Evolutionary conservation across 2,797 vertebrate species (phyloP).

Genomic region (Cacajao melanocephalus): DNA sequence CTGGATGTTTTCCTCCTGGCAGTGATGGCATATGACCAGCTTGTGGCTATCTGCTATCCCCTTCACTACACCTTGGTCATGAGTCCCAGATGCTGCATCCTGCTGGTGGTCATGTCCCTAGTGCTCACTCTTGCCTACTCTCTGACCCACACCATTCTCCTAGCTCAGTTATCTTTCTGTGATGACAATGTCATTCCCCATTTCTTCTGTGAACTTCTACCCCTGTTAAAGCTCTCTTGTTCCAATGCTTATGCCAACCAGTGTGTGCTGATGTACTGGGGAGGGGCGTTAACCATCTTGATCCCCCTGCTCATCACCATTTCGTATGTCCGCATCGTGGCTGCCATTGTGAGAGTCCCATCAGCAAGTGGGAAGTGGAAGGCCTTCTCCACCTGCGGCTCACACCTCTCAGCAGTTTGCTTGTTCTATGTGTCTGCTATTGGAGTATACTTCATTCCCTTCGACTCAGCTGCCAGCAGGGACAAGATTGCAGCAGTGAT

Average conservation of each 20-base stretch:
- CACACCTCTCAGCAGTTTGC: constrained; percentile 61
- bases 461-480: not conserved
- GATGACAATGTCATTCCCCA: constrained; percentile 51
- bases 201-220: constrained; percentile 72
- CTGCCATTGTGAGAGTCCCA: constrained; percentile 23
- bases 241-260: constrained; percentile 55
- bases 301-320: constrained; percentile 50
- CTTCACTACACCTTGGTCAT: constrained; percentile 57
- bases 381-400: constrained; percentile 64
- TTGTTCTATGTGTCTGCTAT: constrained; percentile 58
- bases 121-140: constrained; percentile 51
- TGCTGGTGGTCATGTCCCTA: constrained; percentile 32
- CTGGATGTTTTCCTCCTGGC: constrained; percentile 71
- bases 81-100: constrained; percentile 50
- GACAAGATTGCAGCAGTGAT: constrained; percentile 54
- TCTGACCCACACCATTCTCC: constrained; percentile 60
- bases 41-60: constrained; percentile 65
- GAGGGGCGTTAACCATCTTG: constrained; percentile 45
- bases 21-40: constrained; percentile 70
- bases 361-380: constrained; percentile 56
- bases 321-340: constrained; percentile 50
- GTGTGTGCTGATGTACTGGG: constrained; percentile 59
- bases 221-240: constrained; percentile 70
- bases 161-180: constrained; percentile 66
- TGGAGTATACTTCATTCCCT: constrained; percentile 61